Evolutionary conservation across 2,888 invertebrate species (phyloP).

Genomic region (Stomorhina lunata): DNA sequence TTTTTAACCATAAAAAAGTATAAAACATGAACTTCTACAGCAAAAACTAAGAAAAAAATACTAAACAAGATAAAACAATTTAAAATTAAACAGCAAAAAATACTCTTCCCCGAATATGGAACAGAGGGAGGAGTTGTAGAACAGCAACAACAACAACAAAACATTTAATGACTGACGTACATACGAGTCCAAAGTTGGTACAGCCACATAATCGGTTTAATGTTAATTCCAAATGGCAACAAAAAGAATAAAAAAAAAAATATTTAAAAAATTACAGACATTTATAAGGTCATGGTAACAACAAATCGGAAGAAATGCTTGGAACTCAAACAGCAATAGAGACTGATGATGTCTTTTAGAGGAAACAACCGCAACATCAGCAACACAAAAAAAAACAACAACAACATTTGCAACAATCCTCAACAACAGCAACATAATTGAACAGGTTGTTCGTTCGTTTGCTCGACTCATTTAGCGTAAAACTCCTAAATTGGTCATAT

Average conservation of each 20-base stretch:
- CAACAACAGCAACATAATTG: slow-evolving; percentile 63
- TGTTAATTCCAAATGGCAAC: slow-evolving; percentile 14
- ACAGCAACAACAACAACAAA: slow-evolving; percentile 3
- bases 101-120: slow-evolving; percentile 21
- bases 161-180: slow-evolving; percentile 4
- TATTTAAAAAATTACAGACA: slow-evolving; percentile 26
- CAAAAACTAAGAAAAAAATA: background rate
- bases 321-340: slow-evolving; percentile 21
- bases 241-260: background rate
- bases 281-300: slow-evolving; percentile 65
- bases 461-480: slow-evolving; percentile 53
- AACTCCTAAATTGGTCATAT: slow-evolving; percentile 57
- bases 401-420: background rate
- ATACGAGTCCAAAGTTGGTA: too few relatives aligned
- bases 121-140: slow-evolving; percentile 37
- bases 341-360: slow-evolving; percentile 21
- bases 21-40: slow-evolving; percentile 25
- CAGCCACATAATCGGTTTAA: slow-evolving; percentile 41
- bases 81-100: slow-evolving; percentile 15
- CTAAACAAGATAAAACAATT: slow-evolving; percentile 34
- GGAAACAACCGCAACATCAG: slow-evolving; percentile 30
- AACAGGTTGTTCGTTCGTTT: slow-evolving; percentile 60
- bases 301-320: slow-evolving; percentile 54
- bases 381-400: too few relatives aligned
- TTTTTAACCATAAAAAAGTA: slow-evolving; percentile 37